phyloP scores from a whole-genome alignment of 2,113 vertebrate species.

The Mastomys natalensis region DNA sequence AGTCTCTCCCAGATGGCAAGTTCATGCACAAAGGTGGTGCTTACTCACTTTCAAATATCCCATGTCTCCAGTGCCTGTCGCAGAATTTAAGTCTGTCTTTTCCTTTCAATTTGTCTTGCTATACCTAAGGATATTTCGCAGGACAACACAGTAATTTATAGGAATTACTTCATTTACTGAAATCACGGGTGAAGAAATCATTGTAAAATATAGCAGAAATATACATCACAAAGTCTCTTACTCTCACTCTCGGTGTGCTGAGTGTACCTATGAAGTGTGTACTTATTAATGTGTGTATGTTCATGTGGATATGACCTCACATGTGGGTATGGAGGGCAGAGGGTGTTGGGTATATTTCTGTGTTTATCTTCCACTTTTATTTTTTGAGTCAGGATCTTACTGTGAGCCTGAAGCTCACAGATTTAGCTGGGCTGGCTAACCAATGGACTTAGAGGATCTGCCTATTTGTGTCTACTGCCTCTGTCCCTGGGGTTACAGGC shows the following conservation, averaged over 20 bases:
- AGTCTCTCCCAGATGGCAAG: neutral
- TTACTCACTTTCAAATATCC: neutral
- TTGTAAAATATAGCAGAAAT: slow-evolving; percentile 30
- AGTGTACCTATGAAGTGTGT: neutral
- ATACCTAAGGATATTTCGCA: neutral
- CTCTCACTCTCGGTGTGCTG: neutral
- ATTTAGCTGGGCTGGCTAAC: too few species aligned
- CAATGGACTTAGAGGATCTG: neutral
- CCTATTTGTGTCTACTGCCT: neutral
- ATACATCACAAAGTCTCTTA: neutral
- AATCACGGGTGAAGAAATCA: neutral
- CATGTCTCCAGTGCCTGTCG: neutral
- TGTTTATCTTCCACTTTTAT: neutral
- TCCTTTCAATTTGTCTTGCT: neutral
- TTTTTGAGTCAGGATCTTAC: neutral
- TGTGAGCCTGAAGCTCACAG: neutral
- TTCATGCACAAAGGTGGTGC: neutral
- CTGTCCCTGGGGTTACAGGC: neutral
- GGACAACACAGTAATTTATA: neutral
- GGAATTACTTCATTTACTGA: neutral
- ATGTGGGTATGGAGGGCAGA: neutral
- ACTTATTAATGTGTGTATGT: neutral
- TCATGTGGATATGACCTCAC: neutral
- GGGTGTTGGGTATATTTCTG: neutral
- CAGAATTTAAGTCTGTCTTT: neutral